These are phyloP conservation scores for Nerophis ophidion DNA, from an alignment of 2,113 vertebrate species.

Conservation along the genomic window DNA sequence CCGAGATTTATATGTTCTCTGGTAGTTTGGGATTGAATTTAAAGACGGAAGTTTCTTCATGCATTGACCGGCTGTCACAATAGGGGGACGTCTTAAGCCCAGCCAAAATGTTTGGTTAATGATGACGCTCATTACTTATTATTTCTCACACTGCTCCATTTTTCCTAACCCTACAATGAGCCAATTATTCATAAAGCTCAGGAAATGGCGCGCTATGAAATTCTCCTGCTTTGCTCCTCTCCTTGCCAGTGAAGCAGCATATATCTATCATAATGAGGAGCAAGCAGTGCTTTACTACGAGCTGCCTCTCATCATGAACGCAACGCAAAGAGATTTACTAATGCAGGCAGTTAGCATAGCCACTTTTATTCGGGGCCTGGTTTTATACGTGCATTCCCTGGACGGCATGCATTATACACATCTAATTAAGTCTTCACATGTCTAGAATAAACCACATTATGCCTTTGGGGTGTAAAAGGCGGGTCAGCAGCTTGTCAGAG, in stretches of 20 bases:
- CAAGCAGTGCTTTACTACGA: slow-evolving; percentile 47
- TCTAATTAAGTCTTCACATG: slow-evolving; percentile 72
- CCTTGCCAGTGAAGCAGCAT: slow-evolving; percentile 48
- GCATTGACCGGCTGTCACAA: slow-evolving; percentile 52
- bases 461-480: slow-evolving; percentile 56
- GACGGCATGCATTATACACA: slow-evolving; percentile 64
- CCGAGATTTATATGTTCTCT: slow-evolving; percentile 41
- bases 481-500: slow-evolving; percentile 51
- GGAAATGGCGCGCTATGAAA: slow-evolving; percentile 20
- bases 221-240: slow-evolving; percentile 15
- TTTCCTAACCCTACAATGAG: slow-evolving; percentile 34
- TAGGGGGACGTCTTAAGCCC: slow-evolving; percentile 34
- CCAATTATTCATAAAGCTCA: slow-evolving; percentile 55
- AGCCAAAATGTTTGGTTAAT: slow-evolving; percentile 68
- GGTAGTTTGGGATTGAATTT: slow-evolving; percentile 43
- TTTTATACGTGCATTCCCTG: slow-evolving; percentile 57
- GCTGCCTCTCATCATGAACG: slow-evolving; percentile 54
- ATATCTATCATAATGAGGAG: slow-evolving; percentile 67
- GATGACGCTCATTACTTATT: slow-evolving; percentile 63
- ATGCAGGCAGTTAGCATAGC: slow-evolving; percentile 61
- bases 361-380: slow-evolving; percentile 49
- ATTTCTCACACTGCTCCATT: slow-evolving; percentile 38
- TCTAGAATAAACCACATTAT: slow-evolving; percentile 69
- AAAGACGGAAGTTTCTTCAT: slow-evolving; percentile 41
- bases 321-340: slow-evolving; percentile 66